A percentile compares a stretch with the other conserved stretches of the same genome.
These are phyloP conservation scores for Probaryconus sp. DNA, from an alignment of 1,140 invertebrate genomes.

Conservation along the genomic window DNA sequence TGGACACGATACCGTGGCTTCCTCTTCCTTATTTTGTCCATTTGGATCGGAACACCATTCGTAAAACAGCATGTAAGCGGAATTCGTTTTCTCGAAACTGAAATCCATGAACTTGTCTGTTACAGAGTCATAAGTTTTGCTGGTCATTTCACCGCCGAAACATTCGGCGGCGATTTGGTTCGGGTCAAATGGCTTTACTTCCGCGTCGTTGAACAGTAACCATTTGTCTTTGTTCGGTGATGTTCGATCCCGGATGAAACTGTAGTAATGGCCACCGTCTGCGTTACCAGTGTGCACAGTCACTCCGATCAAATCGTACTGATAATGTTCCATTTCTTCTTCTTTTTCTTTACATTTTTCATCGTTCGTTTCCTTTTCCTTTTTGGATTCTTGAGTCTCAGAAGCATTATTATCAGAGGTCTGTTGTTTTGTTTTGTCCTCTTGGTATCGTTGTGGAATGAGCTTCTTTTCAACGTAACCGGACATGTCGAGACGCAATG, in stretches of 20 bases:
- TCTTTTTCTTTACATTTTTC: slow-evolving; percentile 49
- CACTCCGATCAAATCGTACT: slow-evolving; percentile 96
- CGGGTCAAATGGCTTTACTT: slow-evolving; percentile 97
- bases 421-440: slow-evolving; percentile 78
- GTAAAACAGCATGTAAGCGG: slow-evolving; percentile 98
- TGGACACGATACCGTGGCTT: slow-evolving; percentile 75
- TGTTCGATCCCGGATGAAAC: slow-evolving; percentile 93
- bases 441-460: slow-evolving; percentile 91
- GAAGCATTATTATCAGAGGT: slow-evolving; percentile 69
- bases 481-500: slow-evolving; percentile 94
- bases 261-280: slow-evolving; percentile 98
- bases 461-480: slow-evolving; percentile 96
- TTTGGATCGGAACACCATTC: slow-evolving; percentile 82
- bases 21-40: slow-evolving; percentile 69
- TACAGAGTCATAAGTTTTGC: slow-evolving; percentile 96
- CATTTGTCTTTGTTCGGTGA: slow-evolving; percentile 88
- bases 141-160: slow-evolving; percentile 98
- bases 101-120: slow-evolving; percentile 98
- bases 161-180: slow-evolving; percentile 95
- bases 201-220: slow-evolving; percentile 97
- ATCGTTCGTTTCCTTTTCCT: slow-evolving; percentile 61
- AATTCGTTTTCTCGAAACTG: slow-evolving; percentile 98
- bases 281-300: slow-evolving; percentile 98
- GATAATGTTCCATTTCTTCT: slow-evolving; percentile 81
- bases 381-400: slow-evolving; percentile 70